Conservation (phyloP, 1,140 invertebrate species). For the Apis florea region DNA sequence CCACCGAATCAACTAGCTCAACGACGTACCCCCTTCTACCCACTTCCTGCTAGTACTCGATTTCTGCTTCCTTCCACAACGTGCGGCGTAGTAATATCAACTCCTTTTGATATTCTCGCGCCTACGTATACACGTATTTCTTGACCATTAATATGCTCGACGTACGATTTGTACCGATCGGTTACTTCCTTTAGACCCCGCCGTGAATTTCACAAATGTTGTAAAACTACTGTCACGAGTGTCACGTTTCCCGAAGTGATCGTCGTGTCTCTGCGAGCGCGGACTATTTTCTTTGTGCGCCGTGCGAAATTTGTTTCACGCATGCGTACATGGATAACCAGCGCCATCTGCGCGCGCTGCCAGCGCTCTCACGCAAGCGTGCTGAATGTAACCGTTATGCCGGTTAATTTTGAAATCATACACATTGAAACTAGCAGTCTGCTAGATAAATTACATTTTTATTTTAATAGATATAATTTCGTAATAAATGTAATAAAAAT, state of each 20-base stretch:
- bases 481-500: too few relatives aligned
- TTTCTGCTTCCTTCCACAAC: slow-evolving; percentile 52
- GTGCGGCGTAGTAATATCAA: slow-evolving; percentile 57
- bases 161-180: fast-evolving
- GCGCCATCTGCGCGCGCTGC: slow-evolving; percentile 33
- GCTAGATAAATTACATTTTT: background rate
- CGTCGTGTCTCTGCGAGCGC: slow-evolving; percentile 31
- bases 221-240: slow-evolving; percentile 14
- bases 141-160: background rate
- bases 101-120: slow-evolving; percentile 50
- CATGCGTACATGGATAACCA: background rate
- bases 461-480: too few relatives aligned
- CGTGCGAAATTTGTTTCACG: background rate
- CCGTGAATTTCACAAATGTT: background rate
- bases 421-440: background rate
- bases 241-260: slow-evolving; percentile 32
- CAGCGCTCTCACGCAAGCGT: background rate
- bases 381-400: slow-evolving; percentile 13
- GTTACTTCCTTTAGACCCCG: background rate
- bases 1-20: slow-evolving; percentile 69
- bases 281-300: slow-evolving; percentile 55
- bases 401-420: slow-evolving; percentile 30
- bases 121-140: background rate
- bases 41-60: slow-evolving; percentile 60
- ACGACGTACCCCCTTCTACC: slow-evolving; percentile 61